Evolutionary conservation across 2,113 vertebrate genomes (phyloP).

Genomic region (Columbina picui): DNA sequence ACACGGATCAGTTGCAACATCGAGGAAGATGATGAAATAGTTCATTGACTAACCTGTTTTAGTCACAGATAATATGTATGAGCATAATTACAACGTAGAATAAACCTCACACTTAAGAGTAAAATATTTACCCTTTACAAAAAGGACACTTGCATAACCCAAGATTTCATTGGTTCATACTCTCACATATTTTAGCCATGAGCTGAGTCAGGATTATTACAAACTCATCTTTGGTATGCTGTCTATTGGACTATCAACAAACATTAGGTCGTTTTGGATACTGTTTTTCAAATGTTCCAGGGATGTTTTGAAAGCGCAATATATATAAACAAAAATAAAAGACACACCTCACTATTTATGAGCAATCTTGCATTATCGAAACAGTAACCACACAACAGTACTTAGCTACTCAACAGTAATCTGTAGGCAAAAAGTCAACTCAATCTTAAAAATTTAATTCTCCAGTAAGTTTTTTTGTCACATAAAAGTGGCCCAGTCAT

Average conservation of each 20-base stretch:
- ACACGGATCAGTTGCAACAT: neutral
- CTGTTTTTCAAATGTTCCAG: neutral
- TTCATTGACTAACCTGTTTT: neutral
- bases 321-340: neutral
- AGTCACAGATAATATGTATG: neutral
- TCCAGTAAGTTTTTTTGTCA: too few relatives aligned
- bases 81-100: neutral
- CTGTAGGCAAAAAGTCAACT: neutral
- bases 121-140: neutral
- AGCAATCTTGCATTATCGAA: neutral
- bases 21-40: neutral
- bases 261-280: neutral
- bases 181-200: neutral
- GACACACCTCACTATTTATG: neutral
- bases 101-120: neutral
- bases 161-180: neutral
- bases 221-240: neutral
- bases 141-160: neutral
- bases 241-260: neutral
- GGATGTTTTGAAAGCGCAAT: neutral
- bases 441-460: neutral
- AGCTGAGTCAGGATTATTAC: neutral
- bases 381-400: neutral
- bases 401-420: neutral
- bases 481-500: neutral